phyloP scores from a whole-genome alignment of 1,140 invertebrate species.

The Neuroterus valhalla region DNA sequence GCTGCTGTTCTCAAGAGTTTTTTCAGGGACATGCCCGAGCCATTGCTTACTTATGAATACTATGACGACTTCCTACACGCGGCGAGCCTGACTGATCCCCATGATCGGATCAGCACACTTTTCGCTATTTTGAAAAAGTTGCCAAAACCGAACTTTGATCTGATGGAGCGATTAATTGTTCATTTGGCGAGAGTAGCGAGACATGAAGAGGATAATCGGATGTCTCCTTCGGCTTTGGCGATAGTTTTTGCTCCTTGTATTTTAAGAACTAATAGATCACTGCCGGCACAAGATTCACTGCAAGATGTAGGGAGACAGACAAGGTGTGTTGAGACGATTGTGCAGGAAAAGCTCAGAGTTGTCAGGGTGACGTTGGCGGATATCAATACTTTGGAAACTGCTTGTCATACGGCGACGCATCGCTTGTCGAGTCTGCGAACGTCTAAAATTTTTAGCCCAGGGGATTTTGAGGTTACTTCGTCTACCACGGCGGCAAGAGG shows the following conservation, averaged over 20 bases:
- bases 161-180: slow-evolving; percentile 94
- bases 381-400: slow-evolving; percentile 90
- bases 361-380: slow-evolving; percentile 88
- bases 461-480: slow-evolving; percentile 76
- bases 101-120: slow-evolving; percentile 88
- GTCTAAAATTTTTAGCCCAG: slow-evolving; percentile 83
- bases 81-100: slow-evolving; percentile 86
- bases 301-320: slow-evolving; percentile 87
- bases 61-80: slow-evolving; percentile 96
- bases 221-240: slow-evolving; percentile 92
- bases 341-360: slow-evolving; percentile 85
- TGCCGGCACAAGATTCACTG: slow-evolving; percentile 93
- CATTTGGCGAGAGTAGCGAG: slow-evolving; percentile 92
- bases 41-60: slow-evolving; percentile 92
- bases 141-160: slow-evolving; percentile 91
- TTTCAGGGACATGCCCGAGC: slow-evolving; percentile 94
- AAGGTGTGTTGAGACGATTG: slow-evolving; percentile 91
- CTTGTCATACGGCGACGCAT: slow-evolving; percentile 85
- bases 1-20: slow-evolving; percentile 94
- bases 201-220: slow-evolving; percentile 92
- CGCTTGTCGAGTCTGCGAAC: slow-evolving; percentile 84
- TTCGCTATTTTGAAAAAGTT: slow-evolving; percentile 92
- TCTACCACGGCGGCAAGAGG: slow-evolving; percentile 62
- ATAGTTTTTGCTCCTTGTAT: slow-evolving; percentile 97
- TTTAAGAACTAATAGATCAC: slow-evolving; percentile 87